A percentile compares a stretch with the other conserved stretches of the same genome.
Evolutionary conservation across 2,797 vertebrate genomes (phyloP).

Genomic region (Fringilla coelebs): DNA sequence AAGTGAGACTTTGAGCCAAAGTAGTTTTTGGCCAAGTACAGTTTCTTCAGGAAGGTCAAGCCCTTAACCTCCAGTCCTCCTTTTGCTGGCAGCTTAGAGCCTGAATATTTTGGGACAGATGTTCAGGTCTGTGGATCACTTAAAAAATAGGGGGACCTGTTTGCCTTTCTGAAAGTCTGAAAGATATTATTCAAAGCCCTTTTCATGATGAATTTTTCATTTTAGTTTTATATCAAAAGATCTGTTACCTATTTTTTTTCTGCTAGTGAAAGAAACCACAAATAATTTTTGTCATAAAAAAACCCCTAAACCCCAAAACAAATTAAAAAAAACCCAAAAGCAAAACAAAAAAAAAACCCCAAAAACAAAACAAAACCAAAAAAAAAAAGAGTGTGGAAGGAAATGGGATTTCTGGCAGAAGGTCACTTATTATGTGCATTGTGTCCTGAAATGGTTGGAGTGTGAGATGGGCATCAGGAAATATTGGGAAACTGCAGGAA

Average conservation of each 20-base stretch:
- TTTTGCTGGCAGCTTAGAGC: conserved; percentile 3
- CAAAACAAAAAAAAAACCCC: background rate
- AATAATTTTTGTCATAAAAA: background rate
- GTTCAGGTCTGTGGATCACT: background rate
- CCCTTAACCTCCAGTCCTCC: background rate
- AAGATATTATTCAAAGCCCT: background rate
- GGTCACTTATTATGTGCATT: background rate
- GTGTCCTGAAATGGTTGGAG: background rate
- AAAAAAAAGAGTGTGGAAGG: background rate
- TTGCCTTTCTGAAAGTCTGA: background rate
- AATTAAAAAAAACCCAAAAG: background rate
- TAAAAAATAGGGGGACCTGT: background rate
- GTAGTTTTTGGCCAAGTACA: background rate
- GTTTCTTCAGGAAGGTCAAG: conserved; percentile 20
- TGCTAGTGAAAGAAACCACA: background rate
- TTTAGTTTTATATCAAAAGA: background rate
- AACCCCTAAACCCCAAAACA: too few relatives aligned
- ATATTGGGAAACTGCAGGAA: background rate
- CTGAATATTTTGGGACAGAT: conserved; percentile 10
- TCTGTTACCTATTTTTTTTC: background rate
- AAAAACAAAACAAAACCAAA: background rate
- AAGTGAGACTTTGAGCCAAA: background rate
- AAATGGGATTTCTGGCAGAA: background rate
- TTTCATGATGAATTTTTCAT: background rate
- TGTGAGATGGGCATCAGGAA: background rate